Conservation (phyloP, 2,113 vertebrate species). For the Rhagologus leucostigma region DNA sequence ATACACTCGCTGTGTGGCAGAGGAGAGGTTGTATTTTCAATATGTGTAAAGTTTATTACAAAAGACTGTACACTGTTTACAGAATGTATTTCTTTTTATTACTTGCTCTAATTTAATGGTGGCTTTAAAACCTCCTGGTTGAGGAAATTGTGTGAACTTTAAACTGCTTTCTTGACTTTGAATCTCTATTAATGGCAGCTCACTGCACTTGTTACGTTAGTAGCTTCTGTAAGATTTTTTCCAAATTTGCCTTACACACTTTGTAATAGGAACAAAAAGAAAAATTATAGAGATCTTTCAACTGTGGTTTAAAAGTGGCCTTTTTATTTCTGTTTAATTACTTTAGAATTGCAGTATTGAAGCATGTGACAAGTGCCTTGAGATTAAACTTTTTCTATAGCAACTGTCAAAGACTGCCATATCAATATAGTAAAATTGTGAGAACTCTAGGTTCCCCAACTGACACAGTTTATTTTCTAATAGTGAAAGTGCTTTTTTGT, state of each 20-base stretch:
- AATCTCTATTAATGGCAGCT: constrained; percentile 71
- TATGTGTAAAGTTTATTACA: constrained; percentile 75
- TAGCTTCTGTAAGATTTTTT: constrained; percentile 62
- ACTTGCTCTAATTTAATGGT: constrained; percentile 75
- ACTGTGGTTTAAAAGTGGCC: constrained; percentile 89
- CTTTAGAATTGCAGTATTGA: constrained; percentile 77
- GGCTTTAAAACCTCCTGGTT: constrained; percentile 73
- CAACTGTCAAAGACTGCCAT: constrained; percentile 78
- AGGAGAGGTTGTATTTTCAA: constrained; percentile 76
- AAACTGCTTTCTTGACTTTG: constrained; percentile 54
- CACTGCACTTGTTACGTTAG: constrained; percentile 68
- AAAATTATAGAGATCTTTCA: constrained; percentile 65
- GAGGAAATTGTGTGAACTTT: constrained; percentile 64
- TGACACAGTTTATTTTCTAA: constrained; percentile 71
- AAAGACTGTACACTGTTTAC: constrained; percentile 77
- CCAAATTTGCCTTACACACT: constrained; percentile 63
- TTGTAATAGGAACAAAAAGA: constrained; percentile 45
- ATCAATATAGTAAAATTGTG: constrained; percentile 77
- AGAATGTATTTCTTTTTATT: constrained; percentile 81
- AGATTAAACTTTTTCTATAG: constrained; percentile 75
- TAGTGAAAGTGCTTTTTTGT: constrained; percentile 79
- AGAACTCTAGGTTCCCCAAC: constrained; percentile 61
- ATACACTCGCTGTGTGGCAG: constrained; percentile 51
- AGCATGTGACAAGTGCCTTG: constrained; percentile 97
- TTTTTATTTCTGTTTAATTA: constrained; percentile 77